phyloP scores from a whole-genome alignment of 2,888 invertebrate genomes.

The Tetragnatha montana region DNA sequence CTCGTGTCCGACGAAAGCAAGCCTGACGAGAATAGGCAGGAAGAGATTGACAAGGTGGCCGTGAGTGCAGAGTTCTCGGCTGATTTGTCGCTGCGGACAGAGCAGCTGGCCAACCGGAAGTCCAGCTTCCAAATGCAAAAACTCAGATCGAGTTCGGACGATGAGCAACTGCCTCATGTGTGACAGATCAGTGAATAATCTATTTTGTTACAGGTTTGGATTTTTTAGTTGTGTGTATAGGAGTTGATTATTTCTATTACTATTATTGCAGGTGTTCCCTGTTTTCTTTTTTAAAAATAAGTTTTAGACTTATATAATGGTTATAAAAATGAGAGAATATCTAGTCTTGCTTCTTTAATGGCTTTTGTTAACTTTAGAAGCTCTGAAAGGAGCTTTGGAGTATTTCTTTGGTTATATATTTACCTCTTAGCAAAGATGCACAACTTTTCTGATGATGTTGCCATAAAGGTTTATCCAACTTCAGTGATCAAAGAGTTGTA shows the following conservation, averaged over 20 bases:
- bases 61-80: constrained; percentile 54
- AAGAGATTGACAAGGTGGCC: not conserved
- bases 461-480: too few species aligned
- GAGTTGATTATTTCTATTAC: not conserved
- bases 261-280: not conserved
- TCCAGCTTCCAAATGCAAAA: constrained; percentile 68
- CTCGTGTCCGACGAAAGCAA: not conserved
- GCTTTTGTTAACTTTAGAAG: not conserved
- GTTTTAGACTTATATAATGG: not conserved
- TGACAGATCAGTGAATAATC: not conserved
- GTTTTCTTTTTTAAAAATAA: not conserved
- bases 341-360: not conserved
- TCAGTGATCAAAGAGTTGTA: too few species aligned
- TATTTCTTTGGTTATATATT: not conserved
- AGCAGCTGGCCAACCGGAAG: constrained; percentile 52
- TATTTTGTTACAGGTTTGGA: not conserved
- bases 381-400: not conserved
- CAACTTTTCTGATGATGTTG: not conserved
- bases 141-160: constrained; percentile 42
- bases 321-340: not conserved
- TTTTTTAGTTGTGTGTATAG: not conserved
- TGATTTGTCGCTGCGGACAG: constrained; percentile 57
- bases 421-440: not conserved
- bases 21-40: not conserved
- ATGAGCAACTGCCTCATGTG: constrained; percentile 23